Evolutionary conservation across 2,888 invertebrate genomes (phyloP).

Genomic region (Icerya purchasi): DNA sequence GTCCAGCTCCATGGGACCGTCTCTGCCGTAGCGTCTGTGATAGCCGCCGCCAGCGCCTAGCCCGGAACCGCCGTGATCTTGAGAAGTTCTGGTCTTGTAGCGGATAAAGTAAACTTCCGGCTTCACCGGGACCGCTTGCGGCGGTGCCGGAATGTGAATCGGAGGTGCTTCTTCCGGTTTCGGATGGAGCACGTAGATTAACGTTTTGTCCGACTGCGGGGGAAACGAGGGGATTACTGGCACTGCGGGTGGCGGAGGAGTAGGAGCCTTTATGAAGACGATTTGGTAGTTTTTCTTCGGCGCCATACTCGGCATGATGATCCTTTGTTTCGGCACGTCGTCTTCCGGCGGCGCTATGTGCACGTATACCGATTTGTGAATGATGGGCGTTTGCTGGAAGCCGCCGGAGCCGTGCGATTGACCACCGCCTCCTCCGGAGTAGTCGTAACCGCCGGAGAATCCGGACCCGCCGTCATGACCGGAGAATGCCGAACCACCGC

Average conservation of each 20-base stretch:
- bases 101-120: constrained; percentile 20
- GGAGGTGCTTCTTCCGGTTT: constrained; percentile 19
- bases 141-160: constrained; percentile 19
- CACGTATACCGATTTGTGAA: constrained; percentile 21
- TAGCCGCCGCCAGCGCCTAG: background rate
- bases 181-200: constrained; percentile 21
- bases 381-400: constrained; percentile 13
- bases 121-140: constrained; percentile 19
- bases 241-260: constrained; percentile 16
- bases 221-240: constrained; percentile 20
- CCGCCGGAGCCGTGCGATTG: background rate
- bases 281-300: constrained; percentile 21
- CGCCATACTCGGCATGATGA: constrained; percentile 19
- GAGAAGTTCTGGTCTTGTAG: constrained; percentile 11
- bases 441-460: constrained; percentile 1
- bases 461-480: constrained; percentile 3
- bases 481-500: constrained; percentile 3
- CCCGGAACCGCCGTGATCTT: background rate
- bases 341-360: constrained; percentile 21
- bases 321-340: constrained; percentile 18
- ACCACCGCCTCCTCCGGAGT: background rate
- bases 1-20: background rate
- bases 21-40: background rate
- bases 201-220: constrained; percentile 20
- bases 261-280: constrained; percentile 21